These are phyloP conservation scores for Drosophila kohkoa DNA, from an alignment of 1,140 invertebrate species.

Conservation along the genomic window DNA sequence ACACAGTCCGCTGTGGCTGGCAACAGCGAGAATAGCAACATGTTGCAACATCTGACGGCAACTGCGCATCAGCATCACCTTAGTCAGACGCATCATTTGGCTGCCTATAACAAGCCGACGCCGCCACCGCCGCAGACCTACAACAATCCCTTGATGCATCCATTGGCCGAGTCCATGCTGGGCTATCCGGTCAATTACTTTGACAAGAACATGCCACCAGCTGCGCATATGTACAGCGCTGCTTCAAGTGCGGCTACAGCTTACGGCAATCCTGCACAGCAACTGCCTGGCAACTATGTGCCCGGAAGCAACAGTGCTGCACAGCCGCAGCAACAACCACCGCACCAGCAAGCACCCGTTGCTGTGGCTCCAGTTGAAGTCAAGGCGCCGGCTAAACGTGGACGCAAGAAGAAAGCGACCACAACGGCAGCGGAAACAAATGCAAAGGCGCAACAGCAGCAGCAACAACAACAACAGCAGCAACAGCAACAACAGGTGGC, in stretches of 20 bases:
- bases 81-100: conserved; percentile 75
- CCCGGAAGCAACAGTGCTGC: conserved; percentile 56
- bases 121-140: conserved; percentile 76
- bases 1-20: conserved; percentile 31
- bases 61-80: conserved; percentile 74
- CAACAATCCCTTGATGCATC: conserved; percentile 76
- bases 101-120: conserved; percentile 78
- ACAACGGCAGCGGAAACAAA: conserved; percentile 74
- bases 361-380: conserved; percentile 53
- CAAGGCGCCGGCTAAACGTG: conserved; percentile 77
- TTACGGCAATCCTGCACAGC: conserved; percentile 75
- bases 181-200: conserved; percentile 75
- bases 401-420: conserved; percentile 77
- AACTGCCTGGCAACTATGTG: conserved; percentile 76
- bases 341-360: conserved; percentile 29
- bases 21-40: conserved; percentile 52
- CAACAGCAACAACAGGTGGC: conserved; percentile 51
- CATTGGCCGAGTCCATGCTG: conserved; percentile 67
- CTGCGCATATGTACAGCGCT: conserved; percentile 80
- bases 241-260: conserved; percentile 56
- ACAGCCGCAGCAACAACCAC: conserved; percentile 48
- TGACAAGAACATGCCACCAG: conserved; percentile 79
- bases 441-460: conserved; percentile 61
- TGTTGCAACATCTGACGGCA: conserved; percentile 62
- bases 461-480: conserved; percentile 57